phyloP scores from a whole-genome alignment of 2,113 vertebrate species.

The Alces alces region DNA sequence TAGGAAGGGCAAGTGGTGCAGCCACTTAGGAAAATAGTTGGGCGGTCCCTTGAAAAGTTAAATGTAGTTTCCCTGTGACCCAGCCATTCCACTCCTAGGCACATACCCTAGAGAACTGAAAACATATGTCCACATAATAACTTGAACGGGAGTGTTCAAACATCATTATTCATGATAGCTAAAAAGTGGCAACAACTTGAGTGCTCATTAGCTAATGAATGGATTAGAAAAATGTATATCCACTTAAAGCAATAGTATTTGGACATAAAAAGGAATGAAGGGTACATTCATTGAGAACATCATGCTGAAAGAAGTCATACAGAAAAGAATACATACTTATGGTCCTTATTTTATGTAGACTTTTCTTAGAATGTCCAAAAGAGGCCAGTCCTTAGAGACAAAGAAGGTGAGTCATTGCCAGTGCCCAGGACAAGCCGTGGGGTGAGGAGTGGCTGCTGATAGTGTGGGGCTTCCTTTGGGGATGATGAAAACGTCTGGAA shows the following conservation, averaged over 20 bases:
- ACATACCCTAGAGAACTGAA: background rate
- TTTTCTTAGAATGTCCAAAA: background rate
- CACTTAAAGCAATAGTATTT: background rate
- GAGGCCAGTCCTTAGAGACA: background rate
- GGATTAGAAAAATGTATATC: background rate
- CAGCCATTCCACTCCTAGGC: background rate
- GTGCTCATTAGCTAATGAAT: background rate
- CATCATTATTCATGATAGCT: background rate
- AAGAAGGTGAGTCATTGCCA: background rate
- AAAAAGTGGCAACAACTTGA: background rate
- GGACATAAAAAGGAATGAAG: background rate
- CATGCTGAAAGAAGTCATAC: background rate
- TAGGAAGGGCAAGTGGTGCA: background rate
- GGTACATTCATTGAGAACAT: background rate
- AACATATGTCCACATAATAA: background rate
- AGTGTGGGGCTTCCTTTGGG: background rate
- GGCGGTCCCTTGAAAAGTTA: background rate
- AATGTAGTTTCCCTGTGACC: background rate
- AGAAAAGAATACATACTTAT: background rate
- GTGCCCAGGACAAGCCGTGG: background rate
- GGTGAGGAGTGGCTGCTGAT: background rate
- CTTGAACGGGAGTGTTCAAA: background rate
- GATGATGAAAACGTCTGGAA: background rate
- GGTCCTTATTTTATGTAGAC: background rate
- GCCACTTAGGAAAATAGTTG: background rate